Evolutionary conservation across 23 tunicate species (phyloP).

Genomic region (Corella eumyota): DNA sequence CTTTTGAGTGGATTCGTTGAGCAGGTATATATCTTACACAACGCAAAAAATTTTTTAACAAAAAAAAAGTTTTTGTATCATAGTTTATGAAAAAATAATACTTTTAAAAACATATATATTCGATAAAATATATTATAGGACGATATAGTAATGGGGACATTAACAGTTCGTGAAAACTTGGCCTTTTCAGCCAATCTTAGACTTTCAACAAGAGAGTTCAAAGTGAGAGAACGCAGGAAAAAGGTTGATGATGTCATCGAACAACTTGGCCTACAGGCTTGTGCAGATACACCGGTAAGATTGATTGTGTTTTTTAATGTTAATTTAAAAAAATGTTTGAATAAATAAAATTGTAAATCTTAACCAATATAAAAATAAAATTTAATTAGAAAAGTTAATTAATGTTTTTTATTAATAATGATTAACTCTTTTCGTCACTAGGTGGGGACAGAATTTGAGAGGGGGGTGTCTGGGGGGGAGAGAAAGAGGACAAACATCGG

Average conservation of each 20-base stretch:
- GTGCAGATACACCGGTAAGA: conserved; percentile 59
- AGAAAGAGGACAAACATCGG: conserved; percentile 92
- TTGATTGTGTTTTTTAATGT: not conserved
- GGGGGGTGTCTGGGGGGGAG: conserved; percentile 91
- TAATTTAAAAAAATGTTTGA: too few species aligned
- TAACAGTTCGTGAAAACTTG: conserved; percentile 56
- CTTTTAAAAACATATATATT: too few species aligned
- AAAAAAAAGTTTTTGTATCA: not conserved
- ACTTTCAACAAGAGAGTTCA: conserved; percentile 19
- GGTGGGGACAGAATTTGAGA: conserved; percentile 86
- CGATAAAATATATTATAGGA: conserved; percentile 21
- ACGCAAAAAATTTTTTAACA: not conserved
- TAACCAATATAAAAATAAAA: too few species aligned
- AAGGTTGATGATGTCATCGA: conserved; percentile 59
- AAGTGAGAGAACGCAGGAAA: conserved; percentile 15
- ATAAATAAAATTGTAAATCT: too few species aligned
- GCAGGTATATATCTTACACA: conserved; percentile 13
- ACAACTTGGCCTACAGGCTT: conserved; percentile 67
- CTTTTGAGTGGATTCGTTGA: conserved; percentile 60
- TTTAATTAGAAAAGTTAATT: too few species aligned
- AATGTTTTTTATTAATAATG: too few species aligned
- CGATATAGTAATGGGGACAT: conserved; percentile 80
- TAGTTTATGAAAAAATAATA: too few species aligned
- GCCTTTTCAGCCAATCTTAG: conserved; percentile 70
- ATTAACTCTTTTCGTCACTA: too few species aligned